Evolutionary conservation across 2,797 vertebrate genomes (phyloP), one percentile per base, ranked within the genome.

Genomic region (Setipinna tenuifilis): DNA sequence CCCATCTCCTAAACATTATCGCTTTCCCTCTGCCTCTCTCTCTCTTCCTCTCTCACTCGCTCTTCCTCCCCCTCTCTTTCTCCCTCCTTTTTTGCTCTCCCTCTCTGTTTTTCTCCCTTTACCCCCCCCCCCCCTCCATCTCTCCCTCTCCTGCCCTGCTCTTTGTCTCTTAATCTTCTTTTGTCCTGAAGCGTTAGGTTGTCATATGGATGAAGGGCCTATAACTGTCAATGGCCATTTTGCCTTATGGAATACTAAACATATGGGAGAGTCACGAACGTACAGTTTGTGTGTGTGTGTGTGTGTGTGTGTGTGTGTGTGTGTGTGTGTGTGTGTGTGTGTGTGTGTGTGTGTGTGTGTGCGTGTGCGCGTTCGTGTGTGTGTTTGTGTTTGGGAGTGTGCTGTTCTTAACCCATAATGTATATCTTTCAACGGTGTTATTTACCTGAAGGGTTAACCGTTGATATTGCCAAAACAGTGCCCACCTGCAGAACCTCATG

Each of bases 241-340:
- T 23, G 62, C 62, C 12, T 28, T 25, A 68, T 25, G 62, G 14
- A 71, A 28, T 28, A 71, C 28, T 71, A 71, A 71, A 71, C 65
- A 71, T 31, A 71, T 28, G 65, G 25, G 28, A 3, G 11, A 6
- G 5, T 62, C 61, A 10, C 21, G 19, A 21, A 59, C 23, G 9
- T 19, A 62, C 21, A 23, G 10, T 68, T 21, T 19, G 58, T n/a
- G 19, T 21, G 10, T 41, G 17, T 44, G 21, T 25, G 83, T 83
- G 58, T 84, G 68, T 68, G 44, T 25, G 46, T n/a, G 10, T 84
- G 65, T 84, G 59, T 75, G 46, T 84, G 46, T 83, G 82, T 19
- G 35, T 61, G 19, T 41, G 46, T 21, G 41, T 82, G 62, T 82
- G 75, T 44, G 12, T 85, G 21, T 58, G 82, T 81, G 57, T 80